These are phyloP conservation scores for Criorhina ranunculi DNA, from an alignment of 2,888 invertebrate species.

Conservation along the genomic window DNA sequence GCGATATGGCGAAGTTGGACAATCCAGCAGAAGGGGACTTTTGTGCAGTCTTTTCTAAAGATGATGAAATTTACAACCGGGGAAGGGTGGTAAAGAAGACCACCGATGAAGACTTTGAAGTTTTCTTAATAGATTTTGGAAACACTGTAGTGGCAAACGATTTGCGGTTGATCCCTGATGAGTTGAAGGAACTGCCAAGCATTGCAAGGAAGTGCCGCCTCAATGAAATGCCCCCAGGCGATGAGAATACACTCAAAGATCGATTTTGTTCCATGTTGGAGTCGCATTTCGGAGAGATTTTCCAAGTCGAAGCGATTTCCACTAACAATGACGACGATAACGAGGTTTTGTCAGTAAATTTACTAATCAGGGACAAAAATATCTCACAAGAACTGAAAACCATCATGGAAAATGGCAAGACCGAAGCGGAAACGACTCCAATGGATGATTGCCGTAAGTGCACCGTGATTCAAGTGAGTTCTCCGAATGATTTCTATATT, in stretches of 20 bases:
- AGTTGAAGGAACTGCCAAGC: conserved; percentile 84
- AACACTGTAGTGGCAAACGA: conserved; percentile 86
- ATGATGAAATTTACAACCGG: conserved; percentile 95
- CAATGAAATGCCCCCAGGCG: conserved; percentile 78
- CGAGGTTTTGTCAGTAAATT: conserved; percentile 87
- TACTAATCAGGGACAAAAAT: conserved; percentile 86
- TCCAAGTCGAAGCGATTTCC: conserved; percentile 87
- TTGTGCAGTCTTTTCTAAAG: conserved; percentile 80
- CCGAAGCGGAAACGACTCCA: conserved; percentile 77
- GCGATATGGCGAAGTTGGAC: conserved; percentile 60
- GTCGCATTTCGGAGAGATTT: conserved; percentile 86
- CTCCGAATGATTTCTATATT: conserved; percentile 90
- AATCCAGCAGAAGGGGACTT: conserved; percentile 50
- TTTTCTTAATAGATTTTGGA: conserved; percentile 90
- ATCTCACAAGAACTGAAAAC: conserved; percentile 84
- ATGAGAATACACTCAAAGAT: conserved; percentile 79
- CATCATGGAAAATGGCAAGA: conserved; percentile 77
- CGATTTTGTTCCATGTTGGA: conserved; percentile 84
- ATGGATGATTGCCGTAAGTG: conserved; percentile 86
- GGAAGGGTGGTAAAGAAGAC: conserved; percentile 88
- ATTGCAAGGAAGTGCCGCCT: conserved; percentile 81
- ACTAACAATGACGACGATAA: conserved; percentile 82
- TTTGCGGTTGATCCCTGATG: conserved; percentile 86
- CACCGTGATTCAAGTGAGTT: conserved; percentile 88
- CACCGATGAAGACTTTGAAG: conserved; percentile 89